Evolutionary conservation across 2,797 vertebrate genomes (phyloP).

Genomic region (Amphiprion clarkii): DNA sequence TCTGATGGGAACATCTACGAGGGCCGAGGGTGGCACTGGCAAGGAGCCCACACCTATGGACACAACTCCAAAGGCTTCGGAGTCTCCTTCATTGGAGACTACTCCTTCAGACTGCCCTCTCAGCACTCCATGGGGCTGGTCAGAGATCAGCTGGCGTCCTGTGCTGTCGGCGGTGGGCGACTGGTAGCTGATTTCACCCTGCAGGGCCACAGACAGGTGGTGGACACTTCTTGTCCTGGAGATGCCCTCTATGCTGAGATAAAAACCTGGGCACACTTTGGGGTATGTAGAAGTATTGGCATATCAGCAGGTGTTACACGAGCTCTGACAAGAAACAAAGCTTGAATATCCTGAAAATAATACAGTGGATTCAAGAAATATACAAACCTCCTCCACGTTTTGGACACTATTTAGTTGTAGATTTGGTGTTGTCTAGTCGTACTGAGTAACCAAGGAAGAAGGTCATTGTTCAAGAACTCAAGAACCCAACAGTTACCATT

Average conservation of each 20-base stretch:
- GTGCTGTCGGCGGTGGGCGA: constrained; percentile 74
- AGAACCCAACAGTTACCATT: too few species aligned
- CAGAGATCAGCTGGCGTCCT: constrained; percentile 82
- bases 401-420: too few species aligned
- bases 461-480: too few species aligned
- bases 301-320: too few species aligned
- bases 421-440: too few species aligned
- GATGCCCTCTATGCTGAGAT: constrained; percentile 87
- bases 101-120: constrained; percentile 77
- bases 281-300: constrained; percentile 52
- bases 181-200: constrained; percentile 80
- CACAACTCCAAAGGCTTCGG: constrained; percentile 90
- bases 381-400: too few species aligned
- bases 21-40: constrained; percentile 90
- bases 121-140: constrained; percentile 79
- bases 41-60: constrained; percentile 89
- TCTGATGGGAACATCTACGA: constrained; percentile 91
- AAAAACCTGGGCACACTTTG: constrained; percentile 85
- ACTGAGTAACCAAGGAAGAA: too few species aligned
- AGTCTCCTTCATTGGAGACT: constrained; percentile 90
- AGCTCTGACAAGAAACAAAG: too few species aligned
- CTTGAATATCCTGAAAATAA: too few species aligned
- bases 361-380: too few species aligned
- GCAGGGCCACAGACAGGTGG: constrained; percentile 90
- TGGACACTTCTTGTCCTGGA: constrained; percentile 87